Percentiles rank a stretch among this genome's conserved stretches.
Conservation (phyloP, 2,797 vertebrate species). For the Spondyliosoma cantharus region DNA sequence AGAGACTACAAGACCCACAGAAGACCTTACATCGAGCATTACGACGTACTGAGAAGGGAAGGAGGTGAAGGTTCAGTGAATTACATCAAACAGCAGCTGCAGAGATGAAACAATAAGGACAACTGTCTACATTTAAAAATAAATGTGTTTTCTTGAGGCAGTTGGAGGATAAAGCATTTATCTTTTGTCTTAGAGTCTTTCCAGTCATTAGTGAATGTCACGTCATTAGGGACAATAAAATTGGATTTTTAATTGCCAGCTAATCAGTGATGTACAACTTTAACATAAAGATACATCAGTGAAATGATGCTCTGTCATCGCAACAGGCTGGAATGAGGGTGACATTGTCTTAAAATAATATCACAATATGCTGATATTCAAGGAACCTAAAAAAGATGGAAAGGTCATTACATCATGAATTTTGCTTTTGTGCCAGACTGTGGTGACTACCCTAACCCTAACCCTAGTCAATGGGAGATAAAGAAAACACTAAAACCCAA, state of each 20-base stretch:
- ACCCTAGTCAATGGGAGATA: too few relatives aligned
- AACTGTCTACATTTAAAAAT: neutral
- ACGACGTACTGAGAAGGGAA: neutral
- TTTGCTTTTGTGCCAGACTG: too few relatives aligned
- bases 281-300: slow-evolving; percentile 4
- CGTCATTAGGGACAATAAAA: slow-evolving; percentile 17
- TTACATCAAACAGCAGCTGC: slow-evolving; percentile 31
- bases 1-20: slow-evolving; percentile 34
- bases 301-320: neutral
- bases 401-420: too few relatives aligned
- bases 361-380: neutral
- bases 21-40: slow-evolving; percentile 16
- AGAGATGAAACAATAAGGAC: neutral
- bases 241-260: slow-evolving; percentile 10
- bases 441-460: too few relatives aligned
- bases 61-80: slow-evolving; percentile 4
- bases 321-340: too few relatives aligned
- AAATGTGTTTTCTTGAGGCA: slow-evolving; percentile 3
- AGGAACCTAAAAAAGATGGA: too few relatives aligned
- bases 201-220: slow-evolving; percentile 20
- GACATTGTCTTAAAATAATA: neutral
- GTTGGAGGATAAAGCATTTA: neutral
- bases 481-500: too few relatives aligned
- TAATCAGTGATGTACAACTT: slow-evolving; percentile 5
- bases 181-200: slow-evolving; percentile 8